Evolutionary conservation across 2,113 vertebrate species (phyloP).

Genomic region (Saguinus midas): DNA sequence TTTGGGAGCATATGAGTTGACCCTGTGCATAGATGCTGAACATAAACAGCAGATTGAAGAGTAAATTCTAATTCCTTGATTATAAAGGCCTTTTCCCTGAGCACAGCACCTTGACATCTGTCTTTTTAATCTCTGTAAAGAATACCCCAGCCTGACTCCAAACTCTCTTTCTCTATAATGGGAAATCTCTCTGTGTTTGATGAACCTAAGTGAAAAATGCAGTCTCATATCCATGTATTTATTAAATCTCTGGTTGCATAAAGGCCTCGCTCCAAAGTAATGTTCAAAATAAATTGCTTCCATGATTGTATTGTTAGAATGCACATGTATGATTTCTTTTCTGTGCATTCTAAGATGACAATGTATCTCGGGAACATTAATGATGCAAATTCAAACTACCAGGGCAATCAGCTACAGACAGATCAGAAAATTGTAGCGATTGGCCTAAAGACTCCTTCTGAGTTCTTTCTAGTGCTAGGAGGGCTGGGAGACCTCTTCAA

Average conservation of each 20-base stretch:
- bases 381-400: conserved; percentile 72
- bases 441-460: conserved; percentile 51
- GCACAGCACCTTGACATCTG: conserved; percentile 61
- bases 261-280: conserved; percentile 73
- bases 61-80: conserved; percentile 65
- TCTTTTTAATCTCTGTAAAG: conserved; percentile 73
- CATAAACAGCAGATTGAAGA: conserved; percentile 56
- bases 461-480: not conserved
- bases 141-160: conserved; percentile 60
- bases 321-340: conserved; percentile 73
- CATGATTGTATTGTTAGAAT: conserved; percentile 78
- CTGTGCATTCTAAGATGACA: conserved; percentile 75
- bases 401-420: conserved; percentile 65
- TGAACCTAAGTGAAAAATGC: conserved; percentile 77
- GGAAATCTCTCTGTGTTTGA: conserved; percentile 74
- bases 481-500: not conserved
- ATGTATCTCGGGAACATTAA: conserved; percentile 57
- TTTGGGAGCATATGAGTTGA: conserved; percentile 50
- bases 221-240: conserved; percentile 75
- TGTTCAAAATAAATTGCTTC: conserved; percentile 78
- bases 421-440: conserved; percentile 56
- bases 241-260: conserved; percentile 76
- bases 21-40: not conserved
- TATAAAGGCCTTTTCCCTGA: conserved; percentile 49
- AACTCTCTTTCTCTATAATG: conserved; percentile 62